Conservation (phyloP, 1,140 invertebrate species). For the Drosophila repletoides region DNA sequence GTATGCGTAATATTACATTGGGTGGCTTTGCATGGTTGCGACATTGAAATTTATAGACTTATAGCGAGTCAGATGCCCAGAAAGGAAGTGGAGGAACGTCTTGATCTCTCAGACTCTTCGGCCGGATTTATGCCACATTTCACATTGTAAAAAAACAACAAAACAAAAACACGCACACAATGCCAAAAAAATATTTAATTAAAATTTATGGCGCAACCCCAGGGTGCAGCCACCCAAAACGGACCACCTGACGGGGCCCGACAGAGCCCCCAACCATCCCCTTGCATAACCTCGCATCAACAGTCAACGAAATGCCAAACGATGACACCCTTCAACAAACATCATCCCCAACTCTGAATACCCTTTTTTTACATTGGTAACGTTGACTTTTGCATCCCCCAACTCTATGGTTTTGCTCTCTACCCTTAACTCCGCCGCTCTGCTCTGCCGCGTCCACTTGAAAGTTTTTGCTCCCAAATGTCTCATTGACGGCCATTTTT, state of each 20-base stretch:
- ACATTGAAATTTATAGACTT: constrained; percentile 73
- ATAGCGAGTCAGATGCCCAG: constrained; percentile 26
- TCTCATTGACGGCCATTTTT: constrained; percentile 74
- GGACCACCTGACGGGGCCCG: constrained; percentile 16
- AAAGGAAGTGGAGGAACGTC: constrained; percentile 49
- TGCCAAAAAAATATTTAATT: constrained; percentile 76
- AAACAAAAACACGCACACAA: constrained; percentile 22
- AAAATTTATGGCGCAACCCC: constrained; percentile 76
- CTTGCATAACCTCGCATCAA: constrained; percentile 20
- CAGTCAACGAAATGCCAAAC: constrained; percentile 33
- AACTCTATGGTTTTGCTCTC: neutral
- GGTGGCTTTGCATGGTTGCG: constrained; percentile 43
- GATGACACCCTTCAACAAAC: constrained; percentile 43
- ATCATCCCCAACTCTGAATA: neutral
- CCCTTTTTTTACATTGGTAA: neutral
- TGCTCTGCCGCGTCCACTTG: constrained; percentile 14
- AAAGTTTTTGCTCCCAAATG: constrained; percentile 57
- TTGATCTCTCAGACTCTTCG: constrained; percentile 31
- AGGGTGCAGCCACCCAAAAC: constrained; percentile 41
- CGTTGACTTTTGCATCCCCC: constrained; percentile 22
- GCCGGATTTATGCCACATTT: constrained; percentile 32
- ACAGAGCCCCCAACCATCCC: neutral
- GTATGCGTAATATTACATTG: constrained; percentile 15
- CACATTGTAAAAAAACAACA: constrained; percentile 20
- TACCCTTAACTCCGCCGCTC: neutral